Base-by-base conservation (phyloP, 1,140 invertebrate species). In the Phthorimaea operculella region DNA sequence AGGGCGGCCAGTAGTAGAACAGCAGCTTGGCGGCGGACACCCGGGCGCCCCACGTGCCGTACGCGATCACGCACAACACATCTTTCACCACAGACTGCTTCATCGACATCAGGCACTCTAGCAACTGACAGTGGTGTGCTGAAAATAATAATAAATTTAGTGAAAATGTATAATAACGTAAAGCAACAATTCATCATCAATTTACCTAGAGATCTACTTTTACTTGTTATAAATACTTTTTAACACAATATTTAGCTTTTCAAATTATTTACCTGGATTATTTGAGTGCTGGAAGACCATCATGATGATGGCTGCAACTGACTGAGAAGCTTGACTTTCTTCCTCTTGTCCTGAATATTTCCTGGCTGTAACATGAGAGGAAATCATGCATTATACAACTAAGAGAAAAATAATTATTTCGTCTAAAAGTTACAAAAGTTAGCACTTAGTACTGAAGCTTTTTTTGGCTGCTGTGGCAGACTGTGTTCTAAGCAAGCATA, bases 1-100 rank as follows among this genome's bases (percentile, higher is more conserved):
- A 94, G 2, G 97, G 93, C n/a, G 98, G 98, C 97, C 98, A 99
- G 79, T 99, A 99, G 85, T 98, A 97, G 83, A 99, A 99, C 14
- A 99, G 88, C 18, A 99, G 87, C 87, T 99, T 98, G 44, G 96
- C 96, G 14, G 98, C 98, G 2, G 96, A 95, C 49, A 94, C 90
- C 57, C 96, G 87, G 0, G 97, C 94, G 50, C 92, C 91, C 54
- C 94, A 92, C 1, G 98, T 98, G 11, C 98, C 98, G 82, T 99
- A 97, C 10, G 98, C 98, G 62, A 99, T 95, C 11, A 99, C 96
- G 75, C 94, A 96, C 7, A 99, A 87, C 18, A 99, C 89, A 85
- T 99, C 98, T 83, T 96, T 94, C 3, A 96, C 90, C 12, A 98
- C 90, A 65, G 93, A 92, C 60, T 91, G 89, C 83, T 98, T 98